Conservation (phyloP, 2,797 vertebrate genomes). For the Syngnathus rostellatus region DNA sequence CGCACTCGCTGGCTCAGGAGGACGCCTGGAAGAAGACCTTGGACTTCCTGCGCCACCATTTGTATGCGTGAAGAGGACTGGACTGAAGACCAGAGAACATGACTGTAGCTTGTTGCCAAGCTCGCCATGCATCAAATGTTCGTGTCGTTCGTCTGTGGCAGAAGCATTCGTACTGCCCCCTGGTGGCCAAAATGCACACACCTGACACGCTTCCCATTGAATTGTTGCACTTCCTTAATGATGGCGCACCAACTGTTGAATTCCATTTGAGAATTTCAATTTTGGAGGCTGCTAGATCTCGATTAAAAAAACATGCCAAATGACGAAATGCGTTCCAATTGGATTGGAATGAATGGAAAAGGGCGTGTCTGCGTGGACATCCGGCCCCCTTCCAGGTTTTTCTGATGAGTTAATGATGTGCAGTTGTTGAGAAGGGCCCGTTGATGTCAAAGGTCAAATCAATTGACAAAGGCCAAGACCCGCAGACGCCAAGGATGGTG, state of each 20-base stretch:
- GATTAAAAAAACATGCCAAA: neutral
- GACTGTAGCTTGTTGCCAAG: no score
- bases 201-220: no score
- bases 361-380: neutral
- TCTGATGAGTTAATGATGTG: neutral
- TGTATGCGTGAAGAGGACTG: slow-evolving; percentile 20
- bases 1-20: slow-evolving; percentile 60
- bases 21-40: slow-evolving; percentile 66
- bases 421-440: neutral
- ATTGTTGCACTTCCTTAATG: no score
- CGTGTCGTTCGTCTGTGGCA: no score
- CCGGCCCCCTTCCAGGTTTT: neutral
- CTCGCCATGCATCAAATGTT: no score
- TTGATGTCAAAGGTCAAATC: neutral
- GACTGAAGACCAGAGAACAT: no score
- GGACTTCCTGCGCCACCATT: slow-evolving; percentile 54
- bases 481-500: neutral
- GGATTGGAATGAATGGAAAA: neutral
- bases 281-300: no score
- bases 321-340: neutral
- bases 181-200: no score
- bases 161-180: no score
- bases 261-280: no score
- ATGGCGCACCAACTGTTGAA: no score
- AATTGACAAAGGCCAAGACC: neutral